phyloP scores from a whole-genome alignment of 2,797 vertebrate species.

The Myoxocephalus aenaeus region DNA sequence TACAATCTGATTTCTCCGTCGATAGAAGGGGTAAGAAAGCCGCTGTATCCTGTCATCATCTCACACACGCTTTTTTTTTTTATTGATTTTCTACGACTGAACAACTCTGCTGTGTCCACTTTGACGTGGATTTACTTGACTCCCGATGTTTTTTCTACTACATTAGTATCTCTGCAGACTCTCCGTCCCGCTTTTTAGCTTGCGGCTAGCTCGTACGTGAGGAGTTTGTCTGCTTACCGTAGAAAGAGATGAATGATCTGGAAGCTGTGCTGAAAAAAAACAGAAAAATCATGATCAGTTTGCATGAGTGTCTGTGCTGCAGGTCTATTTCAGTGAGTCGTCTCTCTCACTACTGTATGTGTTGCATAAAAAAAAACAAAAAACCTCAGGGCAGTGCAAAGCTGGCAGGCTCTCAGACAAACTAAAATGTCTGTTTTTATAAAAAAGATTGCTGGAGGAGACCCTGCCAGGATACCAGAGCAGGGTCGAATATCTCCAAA shows the following conservation, averaged over 20 bases:
- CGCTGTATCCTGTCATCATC: conserved; percentile 36
- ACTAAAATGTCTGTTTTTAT: background rate
- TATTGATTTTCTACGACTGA: conserved; percentile 32
- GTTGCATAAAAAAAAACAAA: conserved; percentile 8
- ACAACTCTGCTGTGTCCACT: conserved; percentile 16
- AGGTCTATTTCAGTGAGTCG: conserved; percentile 33
- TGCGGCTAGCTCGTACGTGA: conserved; percentile 1
- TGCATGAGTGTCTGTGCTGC: conserved; percentile 52
- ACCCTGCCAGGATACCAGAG: conserved; percentile 10
- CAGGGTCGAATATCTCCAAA: conserved; percentile 7
- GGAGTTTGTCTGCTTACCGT: conserved; percentile 29
- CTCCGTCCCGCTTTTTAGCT: conserved; percentile 12
- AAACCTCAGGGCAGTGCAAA: conserved; percentile 63
- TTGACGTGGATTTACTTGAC: conserved; percentile 17
- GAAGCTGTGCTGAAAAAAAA: conserved; percentile 8
- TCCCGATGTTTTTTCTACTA: conserved; percentile 55
- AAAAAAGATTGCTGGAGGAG: conserved; percentile 1
- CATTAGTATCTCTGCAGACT: conserved; percentile 23
- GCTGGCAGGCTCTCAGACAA: conserved; percentile 41
- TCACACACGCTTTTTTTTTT: background rate
- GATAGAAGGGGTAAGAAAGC: background rate
- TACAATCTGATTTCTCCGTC: conserved; percentile 10
- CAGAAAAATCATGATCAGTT: conserved; percentile 6
- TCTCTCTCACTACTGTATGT: conserved; percentile 40
- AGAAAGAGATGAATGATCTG: conserved; percentile 21